phyloP scores from a whole-genome alignment of 2,797 vertebrate genomes.

The Trachurus trachurus region DNA sequence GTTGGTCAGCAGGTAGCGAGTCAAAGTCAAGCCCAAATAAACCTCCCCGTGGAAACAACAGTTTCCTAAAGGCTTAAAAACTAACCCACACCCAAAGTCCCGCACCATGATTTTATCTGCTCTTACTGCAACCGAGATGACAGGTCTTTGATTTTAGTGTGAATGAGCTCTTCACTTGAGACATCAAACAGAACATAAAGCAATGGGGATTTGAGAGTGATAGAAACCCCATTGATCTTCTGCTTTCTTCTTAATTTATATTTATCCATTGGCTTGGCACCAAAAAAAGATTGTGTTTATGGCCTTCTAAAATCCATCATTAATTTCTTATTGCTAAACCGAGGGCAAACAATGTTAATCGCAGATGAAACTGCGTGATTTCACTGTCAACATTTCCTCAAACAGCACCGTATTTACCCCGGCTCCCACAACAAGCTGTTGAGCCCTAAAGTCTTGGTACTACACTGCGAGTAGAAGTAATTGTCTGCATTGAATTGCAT shows the following conservation, averaged over 20 bases:
- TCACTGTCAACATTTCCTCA: slow-evolving; percentile 65
- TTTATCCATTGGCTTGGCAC: slow-evolving; percentile 84
- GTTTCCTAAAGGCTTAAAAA: slow-evolving; percentile 65
- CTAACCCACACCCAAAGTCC: slow-evolving; percentile 61
- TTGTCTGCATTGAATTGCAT: slow-evolving; percentile 54
- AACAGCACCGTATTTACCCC: slow-evolving; percentile 58
- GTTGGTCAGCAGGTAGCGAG: slow-evolving; percentile 48
- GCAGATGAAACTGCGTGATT: slow-evolving; percentile 68
- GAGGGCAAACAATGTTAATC: slow-evolving; percentile 78
- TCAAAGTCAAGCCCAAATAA: slow-evolving; percentile 37
- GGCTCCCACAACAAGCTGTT: slow-evolving; percentile 63
- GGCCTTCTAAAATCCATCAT: slow-evolving; percentile 81
- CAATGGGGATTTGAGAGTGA: slow-evolving; percentile 82
- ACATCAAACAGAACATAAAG: slow-evolving; percentile 87
- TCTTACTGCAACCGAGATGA: slow-evolving; percentile 76
- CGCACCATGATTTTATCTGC: slow-evolving; percentile 75
- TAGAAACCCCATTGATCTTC: slow-evolving; percentile 84
- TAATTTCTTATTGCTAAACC: slow-evolving; percentile 81
- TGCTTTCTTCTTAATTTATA: slow-evolving; percentile 87
- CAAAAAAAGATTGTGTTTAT: slow-evolving; percentile 80
- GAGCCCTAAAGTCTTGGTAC: slow-evolving; percentile 63
- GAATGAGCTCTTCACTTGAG: slow-evolving; percentile 80
- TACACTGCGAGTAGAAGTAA: slow-evolving; percentile 55
- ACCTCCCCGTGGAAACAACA: slow-evolving; percentile 54
- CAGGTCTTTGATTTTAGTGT: slow-evolving; percentile 84